These are phyloP conservation scores for Camelus dromedarius DNA, from an alignment of 2,113 vertebrate genomes.

Conservation along the genomic window DNA sequence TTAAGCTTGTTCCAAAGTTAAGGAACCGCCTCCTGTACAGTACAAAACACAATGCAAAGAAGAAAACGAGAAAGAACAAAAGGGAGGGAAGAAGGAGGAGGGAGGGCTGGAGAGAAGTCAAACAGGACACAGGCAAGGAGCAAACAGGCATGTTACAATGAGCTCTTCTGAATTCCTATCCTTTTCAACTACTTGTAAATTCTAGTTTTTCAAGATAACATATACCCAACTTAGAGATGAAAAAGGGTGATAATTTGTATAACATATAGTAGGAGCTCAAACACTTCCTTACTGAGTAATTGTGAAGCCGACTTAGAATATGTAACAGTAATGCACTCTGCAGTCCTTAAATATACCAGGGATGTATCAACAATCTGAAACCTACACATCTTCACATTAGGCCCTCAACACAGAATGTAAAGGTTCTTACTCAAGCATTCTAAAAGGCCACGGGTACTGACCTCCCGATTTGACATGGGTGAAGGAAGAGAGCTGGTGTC, in stretches of 20 bases:
- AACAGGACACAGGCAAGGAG: background rate
- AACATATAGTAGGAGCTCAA: background rate
- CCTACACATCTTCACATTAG: background rate
- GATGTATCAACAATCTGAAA: background rate
- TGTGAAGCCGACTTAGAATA: slow-evolving; percentile 14
- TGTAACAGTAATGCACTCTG: background rate
- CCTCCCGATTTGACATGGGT: background rate
- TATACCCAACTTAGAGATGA: background rate
- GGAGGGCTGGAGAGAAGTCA: background rate
- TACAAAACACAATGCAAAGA: background rate
- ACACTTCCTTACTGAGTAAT: background rate
- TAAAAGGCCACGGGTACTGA: slow-evolving; percentile 23
- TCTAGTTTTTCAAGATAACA: background rate
- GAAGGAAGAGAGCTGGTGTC: background rate
- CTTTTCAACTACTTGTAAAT: background rate
- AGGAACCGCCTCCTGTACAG: background rate
- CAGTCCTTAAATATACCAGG: background rate
- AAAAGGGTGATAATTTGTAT: background rate
- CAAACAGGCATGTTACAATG: background rate
- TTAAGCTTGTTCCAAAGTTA: background rate
- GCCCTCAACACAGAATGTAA: slow-evolving; percentile 31
- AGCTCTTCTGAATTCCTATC: background rate
- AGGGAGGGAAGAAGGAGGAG: background rate
- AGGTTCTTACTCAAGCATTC: background rate
- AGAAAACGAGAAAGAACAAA: background rate